These are phyloP conservation scores for Mystacides longicornis DNA, from an alignment of 2,888 invertebrate genomes.

Conservation along the genomic window DNA sequence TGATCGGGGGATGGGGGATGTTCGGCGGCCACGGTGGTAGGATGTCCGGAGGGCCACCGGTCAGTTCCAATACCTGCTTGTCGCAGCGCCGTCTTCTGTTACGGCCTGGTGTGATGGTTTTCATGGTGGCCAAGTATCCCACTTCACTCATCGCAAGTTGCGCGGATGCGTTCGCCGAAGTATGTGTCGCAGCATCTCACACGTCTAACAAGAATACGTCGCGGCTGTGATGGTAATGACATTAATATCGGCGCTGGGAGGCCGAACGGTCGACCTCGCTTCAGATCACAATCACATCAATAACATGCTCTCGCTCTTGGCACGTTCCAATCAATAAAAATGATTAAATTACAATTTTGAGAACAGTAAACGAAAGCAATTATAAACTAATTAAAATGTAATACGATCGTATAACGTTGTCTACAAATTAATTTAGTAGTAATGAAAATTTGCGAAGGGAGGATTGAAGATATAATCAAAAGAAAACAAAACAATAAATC, in stretches of 20 bases:
- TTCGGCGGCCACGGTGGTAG: conserved; percentile 51
- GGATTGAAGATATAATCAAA: too few relatives aligned
- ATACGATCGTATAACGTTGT: too few relatives aligned
- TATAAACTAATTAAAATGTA: too few relatives aligned
- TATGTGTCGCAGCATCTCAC: neutral
- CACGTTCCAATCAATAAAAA: too few relatives aligned
- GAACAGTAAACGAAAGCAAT: too few relatives aligned
- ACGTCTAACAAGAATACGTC: neutral
- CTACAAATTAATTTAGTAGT: too few relatives aligned
- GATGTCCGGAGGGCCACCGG: conserved; percentile 44
- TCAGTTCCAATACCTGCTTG: conserved; percentile 48
- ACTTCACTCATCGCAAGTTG: conserved; percentile 51
- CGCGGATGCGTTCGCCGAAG: neutral
- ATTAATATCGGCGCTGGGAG: neutral
- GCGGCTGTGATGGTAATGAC: neutral
- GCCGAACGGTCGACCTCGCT: neutral
- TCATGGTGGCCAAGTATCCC: conserved; percentile 52
- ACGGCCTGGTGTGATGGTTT: conserved; percentile 56
- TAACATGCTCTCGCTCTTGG: neutral
- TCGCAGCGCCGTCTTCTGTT: conserved; percentile 56
- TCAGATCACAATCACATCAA: neutral
- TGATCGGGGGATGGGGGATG: conserved; percentile 44
- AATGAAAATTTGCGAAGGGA: too few relatives aligned
- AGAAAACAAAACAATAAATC: too few relatives aligned
- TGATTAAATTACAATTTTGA: too few relatives aligned